Percentiles rank a stretch among this genome's conserved stretches.
Conservation (phyloP, 2,888 invertebrate genomes). For the Theodoxus fluviatilis region DNA sequence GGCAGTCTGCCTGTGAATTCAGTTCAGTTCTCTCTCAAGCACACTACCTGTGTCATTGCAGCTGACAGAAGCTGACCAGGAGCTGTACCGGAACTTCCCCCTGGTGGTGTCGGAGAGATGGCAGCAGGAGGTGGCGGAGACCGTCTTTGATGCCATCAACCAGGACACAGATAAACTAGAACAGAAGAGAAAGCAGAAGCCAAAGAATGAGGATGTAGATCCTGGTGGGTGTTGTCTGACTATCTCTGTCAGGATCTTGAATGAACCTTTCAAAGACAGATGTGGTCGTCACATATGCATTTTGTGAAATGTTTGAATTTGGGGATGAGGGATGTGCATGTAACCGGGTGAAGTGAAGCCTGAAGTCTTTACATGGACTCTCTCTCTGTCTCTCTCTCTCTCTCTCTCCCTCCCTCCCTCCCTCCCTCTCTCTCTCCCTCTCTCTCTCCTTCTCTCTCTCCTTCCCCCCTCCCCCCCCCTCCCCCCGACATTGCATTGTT, state of each 20-base stretch:
- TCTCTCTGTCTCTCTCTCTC: no score
- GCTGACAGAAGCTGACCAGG: slow-evolving; percentile 95
- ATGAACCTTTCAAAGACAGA: neutral
- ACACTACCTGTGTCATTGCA: slow-evolving; percentile 56
- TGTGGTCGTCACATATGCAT: neutral
- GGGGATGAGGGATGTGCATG: neutral
- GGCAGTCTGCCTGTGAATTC: no score
- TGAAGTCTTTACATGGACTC: no score
- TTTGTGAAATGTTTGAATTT: neutral
- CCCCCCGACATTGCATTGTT: no score
- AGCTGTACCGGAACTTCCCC: slow-evolving; percentile 97
- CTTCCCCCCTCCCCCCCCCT: no score
- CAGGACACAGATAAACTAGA: slow-evolving; percentile 96
- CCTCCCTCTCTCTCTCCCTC: no score
- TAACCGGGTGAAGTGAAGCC: no score
- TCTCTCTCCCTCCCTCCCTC: no score
- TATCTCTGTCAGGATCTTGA: neutral
- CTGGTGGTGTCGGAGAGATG: slow-evolving; percentile 98
- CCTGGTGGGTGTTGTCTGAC: slow-evolving; percentile 31
- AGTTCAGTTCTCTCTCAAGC: no score
- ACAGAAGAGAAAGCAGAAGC: slow-evolving; percentile 93
- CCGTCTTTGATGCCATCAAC: slow-evolving; percentile 97
- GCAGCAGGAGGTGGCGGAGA: slow-evolving; percentile 98
- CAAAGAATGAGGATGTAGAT: slow-evolving; percentile 91
- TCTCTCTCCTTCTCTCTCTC: no score